phyloP scores from a whole-genome alignment of 2,888 invertebrate species.

The Patella ulyssiponensis region DNA sequence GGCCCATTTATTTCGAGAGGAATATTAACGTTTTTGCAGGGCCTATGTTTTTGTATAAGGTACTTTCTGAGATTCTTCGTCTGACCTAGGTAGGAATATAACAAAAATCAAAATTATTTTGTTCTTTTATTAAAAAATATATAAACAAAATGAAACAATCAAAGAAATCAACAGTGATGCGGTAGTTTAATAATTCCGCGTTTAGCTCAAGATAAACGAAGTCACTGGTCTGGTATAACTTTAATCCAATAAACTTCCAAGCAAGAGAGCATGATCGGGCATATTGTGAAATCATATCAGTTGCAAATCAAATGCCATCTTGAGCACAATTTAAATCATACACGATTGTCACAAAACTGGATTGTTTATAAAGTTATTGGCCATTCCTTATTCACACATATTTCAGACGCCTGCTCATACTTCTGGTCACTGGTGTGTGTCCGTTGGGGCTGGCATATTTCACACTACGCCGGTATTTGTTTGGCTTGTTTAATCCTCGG shows the following conservation, averaged over 20 bases:
- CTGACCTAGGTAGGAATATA: too few relatives aligned
- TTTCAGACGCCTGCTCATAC: conserved; percentile 12
- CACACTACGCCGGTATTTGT: not conserved
- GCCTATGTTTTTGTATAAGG: too few relatives aligned
- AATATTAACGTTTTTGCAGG: too few relatives aligned
- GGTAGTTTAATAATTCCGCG: too few relatives aligned
- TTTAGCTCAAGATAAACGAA: too few relatives aligned
- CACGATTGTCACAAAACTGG: not conserved
- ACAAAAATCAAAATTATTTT: too few relatives aligned
- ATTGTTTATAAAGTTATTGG: not conserved
- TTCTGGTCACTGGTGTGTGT: conserved; percentile 19
- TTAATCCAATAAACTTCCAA: not conserved
- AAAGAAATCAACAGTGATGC: too few relatives aligned
- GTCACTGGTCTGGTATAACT: too few relatives aligned
- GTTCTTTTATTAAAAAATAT: too few relatives aligned
- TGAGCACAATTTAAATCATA: conserved; percentile 7
- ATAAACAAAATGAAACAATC: too few relatives aligned
- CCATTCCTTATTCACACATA: not conserved
- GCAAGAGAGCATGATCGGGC: not conserved
- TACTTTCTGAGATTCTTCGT: too few relatives aligned
- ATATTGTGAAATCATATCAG: conserved; percentile 13
- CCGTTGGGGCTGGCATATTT: not conserved
- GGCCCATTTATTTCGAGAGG: too few relatives aligned
- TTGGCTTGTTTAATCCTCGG: not conserved
- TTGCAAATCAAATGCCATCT: conserved; percentile 5